Conservation (phyloP, 2,888 invertebrate genomes). For the Tetragonisca angustula region DNA sequence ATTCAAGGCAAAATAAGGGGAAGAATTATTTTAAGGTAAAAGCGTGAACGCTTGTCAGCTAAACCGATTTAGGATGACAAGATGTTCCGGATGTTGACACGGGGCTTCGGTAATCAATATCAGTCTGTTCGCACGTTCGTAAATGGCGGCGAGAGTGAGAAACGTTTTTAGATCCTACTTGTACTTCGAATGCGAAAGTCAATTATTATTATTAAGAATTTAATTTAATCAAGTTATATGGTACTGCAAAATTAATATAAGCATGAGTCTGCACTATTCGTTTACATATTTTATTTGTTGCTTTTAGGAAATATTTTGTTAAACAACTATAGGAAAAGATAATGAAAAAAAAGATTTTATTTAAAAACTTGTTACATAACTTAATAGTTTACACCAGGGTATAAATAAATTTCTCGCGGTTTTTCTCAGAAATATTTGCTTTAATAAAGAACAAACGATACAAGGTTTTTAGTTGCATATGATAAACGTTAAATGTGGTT, state of each 20-base stretch:
- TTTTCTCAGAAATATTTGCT: no score
- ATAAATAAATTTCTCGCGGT: no score
- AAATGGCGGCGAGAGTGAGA: background rate
- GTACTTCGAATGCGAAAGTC: background rate
- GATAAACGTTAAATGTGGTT: no score
- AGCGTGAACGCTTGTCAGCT: background rate
- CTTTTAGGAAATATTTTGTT: background rate
- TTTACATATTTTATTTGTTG: background rate
- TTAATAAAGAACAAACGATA: no score
- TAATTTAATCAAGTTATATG: background rate
- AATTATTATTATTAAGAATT: background rate
- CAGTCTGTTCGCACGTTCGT: conserved; percentile 5
- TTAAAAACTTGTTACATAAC: no score
- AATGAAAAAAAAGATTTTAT: no score
- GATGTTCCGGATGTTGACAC: conserved; percentile 42
- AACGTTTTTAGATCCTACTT: background rate
- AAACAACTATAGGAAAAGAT: background rate
- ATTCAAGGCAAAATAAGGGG: background rate
- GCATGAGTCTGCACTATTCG: background rate
- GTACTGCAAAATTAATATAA: background rate
- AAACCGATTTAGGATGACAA: conserved; percentile 20
- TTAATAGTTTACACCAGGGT: no score
- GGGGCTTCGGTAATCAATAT: conserved; percentile 65
- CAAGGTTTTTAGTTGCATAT: no score
- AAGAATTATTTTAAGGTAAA: conserved; percentile 22